Percentiles rank a stretch among this genome's conserved stretches.
Evolutionary conservation across 2,888 invertebrate genomes (phyloP).

Genomic region (Acrocyrtus sp.): DNA sequence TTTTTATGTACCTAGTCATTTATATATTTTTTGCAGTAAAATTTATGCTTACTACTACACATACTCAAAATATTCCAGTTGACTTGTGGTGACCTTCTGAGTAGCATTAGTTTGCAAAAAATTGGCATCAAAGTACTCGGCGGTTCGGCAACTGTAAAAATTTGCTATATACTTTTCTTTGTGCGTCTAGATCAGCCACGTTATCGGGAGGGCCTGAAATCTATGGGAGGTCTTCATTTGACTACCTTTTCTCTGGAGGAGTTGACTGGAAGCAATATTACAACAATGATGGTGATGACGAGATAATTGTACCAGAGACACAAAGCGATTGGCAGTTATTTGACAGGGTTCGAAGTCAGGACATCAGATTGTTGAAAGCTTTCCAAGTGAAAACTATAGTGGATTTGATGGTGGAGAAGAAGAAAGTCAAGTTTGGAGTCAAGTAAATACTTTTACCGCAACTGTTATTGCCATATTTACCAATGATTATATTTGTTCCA

Average conservation of each 20-base stretch:
- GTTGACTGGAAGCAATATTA: constrained; percentile 49
- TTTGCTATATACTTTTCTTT: too few species aligned
- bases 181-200: constrained; percentile 78
- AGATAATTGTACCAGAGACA: constrained; percentile 60
- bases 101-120: too few species aligned
- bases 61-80: too few species aligned
- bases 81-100: too few species aligned
- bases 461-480: neutral
- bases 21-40: too few species aligned
- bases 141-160: too few species aligned
- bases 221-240: constrained; percentile 74
- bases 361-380: constrained; percentile 76
- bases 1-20: too few species aligned
- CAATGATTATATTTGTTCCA: neutral
- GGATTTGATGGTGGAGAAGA: constrained; percentile 86
- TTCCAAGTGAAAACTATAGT: constrained; percentile 79
- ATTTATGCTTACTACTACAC: too few species aligned
- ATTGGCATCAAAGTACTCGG: too few species aligned
- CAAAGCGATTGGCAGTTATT: constrained; percentile 71
- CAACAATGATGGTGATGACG: constrained; percentile 62
- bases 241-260: constrained; percentile 70
- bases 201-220: constrained; percentile 79
- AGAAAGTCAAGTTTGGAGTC: constrained; percentile 82
- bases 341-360: constrained; percentile 74
- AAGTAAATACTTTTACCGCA: constrained; percentile 71